These are phyloP conservation scores for Drosophila novamexicana DNA, from an alignment of 1,140 invertebrate species.

Conservation along the genomic window DNA sequence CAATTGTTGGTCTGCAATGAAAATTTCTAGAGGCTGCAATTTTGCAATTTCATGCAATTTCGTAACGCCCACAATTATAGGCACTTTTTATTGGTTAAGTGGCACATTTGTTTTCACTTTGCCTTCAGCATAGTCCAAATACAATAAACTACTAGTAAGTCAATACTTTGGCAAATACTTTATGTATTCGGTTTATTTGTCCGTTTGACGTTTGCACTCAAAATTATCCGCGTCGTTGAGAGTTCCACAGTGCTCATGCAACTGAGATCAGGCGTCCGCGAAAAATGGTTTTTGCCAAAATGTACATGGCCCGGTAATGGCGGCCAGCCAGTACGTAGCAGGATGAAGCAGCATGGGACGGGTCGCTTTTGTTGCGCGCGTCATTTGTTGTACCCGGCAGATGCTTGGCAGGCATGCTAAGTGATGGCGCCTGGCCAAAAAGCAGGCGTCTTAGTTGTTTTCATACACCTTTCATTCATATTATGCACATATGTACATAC, in stretches of 20 bases:
- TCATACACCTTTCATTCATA: slow-evolving; percentile 24
- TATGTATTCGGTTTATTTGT: slow-evolving; percentile 26
- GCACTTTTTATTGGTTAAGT: slow-evolving; percentile 46
- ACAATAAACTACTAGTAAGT: slow-evolving; percentile 3
- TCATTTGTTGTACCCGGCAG: slow-evolving; percentile 64
- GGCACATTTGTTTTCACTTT: slow-evolving; percentile 56
- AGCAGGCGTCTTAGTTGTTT: slow-evolving; percentile 10
- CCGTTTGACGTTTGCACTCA: slow-evolving; percentile 16
- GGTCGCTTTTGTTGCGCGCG: slow-evolving; percentile 40
- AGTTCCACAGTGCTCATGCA: slow-evolving; percentile 67
- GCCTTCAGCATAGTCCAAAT: not conserved
- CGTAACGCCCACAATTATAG: slow-evolving; percentile 50
- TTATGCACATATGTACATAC: slow-evolving; percentile 1
- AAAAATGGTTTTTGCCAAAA: slow-evolving; percentile 77
- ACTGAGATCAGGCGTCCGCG: slow-evolving; percentile 78
- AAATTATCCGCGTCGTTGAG: slow-evolving; percentile 62
- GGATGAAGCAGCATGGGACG: slow-evolving; percentile 21
- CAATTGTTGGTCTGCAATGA: slow-evolving; percentile 47
- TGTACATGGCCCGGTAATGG: slow-evolving; percentile 38
- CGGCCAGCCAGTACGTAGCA: slow-evolving; percentile 19
- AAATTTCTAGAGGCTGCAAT: slow-evolving; percentile 40
- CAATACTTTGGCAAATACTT: slow-evolving; percentile 32
- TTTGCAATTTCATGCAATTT: slow-evolving; percentile 52
- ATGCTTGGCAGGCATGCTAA: slow-evolving; percentile 44
- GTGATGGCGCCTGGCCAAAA: slow-evolving; percentile 59